phyloP scores from a whole-genome alignment of 1,140 invertebrate genomes.

The Antheraea pernyi region DNA sequence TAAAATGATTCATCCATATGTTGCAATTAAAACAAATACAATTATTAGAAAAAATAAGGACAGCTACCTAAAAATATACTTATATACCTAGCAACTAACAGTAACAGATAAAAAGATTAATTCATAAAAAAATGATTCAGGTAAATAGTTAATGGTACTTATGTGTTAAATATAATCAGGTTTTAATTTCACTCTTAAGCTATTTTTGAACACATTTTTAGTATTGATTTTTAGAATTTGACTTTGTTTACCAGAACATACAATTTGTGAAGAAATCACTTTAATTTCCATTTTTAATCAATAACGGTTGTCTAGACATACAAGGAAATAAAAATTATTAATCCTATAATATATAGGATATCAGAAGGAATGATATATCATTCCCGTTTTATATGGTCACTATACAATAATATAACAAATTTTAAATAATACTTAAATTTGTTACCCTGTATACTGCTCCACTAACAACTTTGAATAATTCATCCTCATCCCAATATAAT shows the following conservation, averaged over 20 bases:
- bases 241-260: background rate
- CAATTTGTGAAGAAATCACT: background rate
- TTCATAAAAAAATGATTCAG: too few relatives aligned
- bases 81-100: too few relatives aligned
- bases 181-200: background rate
- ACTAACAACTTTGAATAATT: constrained; percentile 32
- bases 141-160: too few relatives aligned
- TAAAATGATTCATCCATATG: too few relatives aligned
- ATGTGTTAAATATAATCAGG: too few relatives aligned
- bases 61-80: too few relatives aligned
- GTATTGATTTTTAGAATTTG: background rate
- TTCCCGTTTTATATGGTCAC: background rate
- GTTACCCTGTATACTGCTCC: constrained; percentile 15
- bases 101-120: too few relatives aligned
- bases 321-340: too few relatives aligned
- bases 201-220: background rate
- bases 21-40: too few relatives aligned
- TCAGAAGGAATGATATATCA: background rate
- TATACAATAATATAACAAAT: background rate
- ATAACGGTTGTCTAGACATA: background rate
- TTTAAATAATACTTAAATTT: constrained; percentile 3
- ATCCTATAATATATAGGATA: too few relatives aligned
- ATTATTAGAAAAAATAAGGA: too few relatives aligned
- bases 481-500: constrained; percentile 63
- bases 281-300: background rate